phyloP scores from a whole-genome alignment of 2,113 vertebrate species.

The Pseudopodoces humilis region DNA sequence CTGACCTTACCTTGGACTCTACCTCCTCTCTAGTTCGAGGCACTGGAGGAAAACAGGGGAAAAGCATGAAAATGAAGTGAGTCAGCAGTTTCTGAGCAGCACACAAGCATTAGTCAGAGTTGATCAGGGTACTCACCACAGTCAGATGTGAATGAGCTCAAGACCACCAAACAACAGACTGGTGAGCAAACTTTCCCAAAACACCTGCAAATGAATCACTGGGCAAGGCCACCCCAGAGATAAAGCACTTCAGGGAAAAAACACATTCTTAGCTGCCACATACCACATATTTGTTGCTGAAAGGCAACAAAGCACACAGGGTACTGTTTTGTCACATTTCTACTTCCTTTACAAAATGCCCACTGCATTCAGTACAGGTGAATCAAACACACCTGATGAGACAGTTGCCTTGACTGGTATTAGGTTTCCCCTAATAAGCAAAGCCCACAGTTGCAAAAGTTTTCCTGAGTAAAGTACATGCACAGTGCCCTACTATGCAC shows the following conservation, averaged over 20 bases:
- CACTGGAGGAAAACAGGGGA: not conserved
- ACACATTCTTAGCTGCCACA: not conserved
- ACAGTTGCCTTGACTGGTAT: not conserved
- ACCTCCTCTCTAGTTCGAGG: not conserved
- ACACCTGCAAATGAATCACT: not conserved
- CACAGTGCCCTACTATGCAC: not conserved
- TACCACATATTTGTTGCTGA: not conserved
- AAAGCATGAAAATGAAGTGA: not conserved
- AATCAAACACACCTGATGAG: not conserved
- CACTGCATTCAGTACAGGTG: not conserved
- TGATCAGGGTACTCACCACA: not conserved
- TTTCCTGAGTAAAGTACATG: not conserved
- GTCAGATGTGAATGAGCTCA: not conserved
- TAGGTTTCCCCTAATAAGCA: not conserved
- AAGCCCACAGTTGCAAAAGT: not conserved
- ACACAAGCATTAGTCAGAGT: not conserved
- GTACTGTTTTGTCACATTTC: not conserved
- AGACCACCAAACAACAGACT: not conserved
- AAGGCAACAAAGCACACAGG: not conserved
- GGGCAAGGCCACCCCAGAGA: not conserved
- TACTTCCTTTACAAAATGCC: not conserved
- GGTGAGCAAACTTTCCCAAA: not conserved
- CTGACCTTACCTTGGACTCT: not conserved
- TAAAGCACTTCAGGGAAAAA: not conserved
- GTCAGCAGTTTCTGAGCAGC: constrained; percentile 35